Evolutionary conservation across 2,113 vertebrate species (phyloP).

Genomic region (Semnornis frantzii): DNA sequence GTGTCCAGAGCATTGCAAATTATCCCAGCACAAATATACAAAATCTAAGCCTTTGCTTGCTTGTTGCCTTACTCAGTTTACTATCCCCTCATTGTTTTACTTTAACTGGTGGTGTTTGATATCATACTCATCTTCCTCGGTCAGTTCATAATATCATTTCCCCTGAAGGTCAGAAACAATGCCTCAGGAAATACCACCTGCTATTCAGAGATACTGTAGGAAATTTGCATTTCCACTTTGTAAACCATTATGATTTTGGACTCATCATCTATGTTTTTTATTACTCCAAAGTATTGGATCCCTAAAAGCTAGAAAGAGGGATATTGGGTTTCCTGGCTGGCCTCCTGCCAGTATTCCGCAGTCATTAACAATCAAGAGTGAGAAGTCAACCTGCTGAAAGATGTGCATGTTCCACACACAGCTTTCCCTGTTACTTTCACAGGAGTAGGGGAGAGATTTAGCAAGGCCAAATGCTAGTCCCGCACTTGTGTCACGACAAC

Average conservation of each 20-base stretch:
- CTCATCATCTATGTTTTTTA: slow-evolving; percentile 40
- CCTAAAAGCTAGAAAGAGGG: slow-evolving; percentile 14
- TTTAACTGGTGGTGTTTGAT: slow-evolving; percentile 51
- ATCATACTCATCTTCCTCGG: slow-evolving; percentile 55
- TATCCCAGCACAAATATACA: accelerated
- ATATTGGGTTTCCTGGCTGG: neutral
- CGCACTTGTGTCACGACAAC: too few relatives aligned
- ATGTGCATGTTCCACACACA: neutral
- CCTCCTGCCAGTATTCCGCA: neutral
- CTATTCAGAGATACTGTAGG: slow-evolving; percentile 68
- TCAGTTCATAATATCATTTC: slow-evolving; percentile 63
- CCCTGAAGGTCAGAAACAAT: slow-evolving; percentile 72
- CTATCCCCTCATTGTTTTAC: slow-evolving; percentile 26
- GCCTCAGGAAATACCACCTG: slow-evolving; percentile 74
- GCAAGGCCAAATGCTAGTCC: too few relatives aligned
- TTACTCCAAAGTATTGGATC: slow-evolving; percentile 3
- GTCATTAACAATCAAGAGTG: slow-evolving; percentile 40
- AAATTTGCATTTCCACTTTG: slow-evolving; percentile 75
- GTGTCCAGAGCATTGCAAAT: neutral
- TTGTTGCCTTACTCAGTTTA: neutral
- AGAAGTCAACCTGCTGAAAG: slow-evolving; percentile 42
- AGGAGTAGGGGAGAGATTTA: neutral
- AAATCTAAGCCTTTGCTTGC: slow-evolving; percentile 8
- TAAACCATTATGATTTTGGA: slow-evolving; percentile 58
- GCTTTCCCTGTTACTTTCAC: neutral